phyloP scores from a whole-genome alignment of 2,888 invertebrate species.

The Eustalomyia histrio region DNA sequence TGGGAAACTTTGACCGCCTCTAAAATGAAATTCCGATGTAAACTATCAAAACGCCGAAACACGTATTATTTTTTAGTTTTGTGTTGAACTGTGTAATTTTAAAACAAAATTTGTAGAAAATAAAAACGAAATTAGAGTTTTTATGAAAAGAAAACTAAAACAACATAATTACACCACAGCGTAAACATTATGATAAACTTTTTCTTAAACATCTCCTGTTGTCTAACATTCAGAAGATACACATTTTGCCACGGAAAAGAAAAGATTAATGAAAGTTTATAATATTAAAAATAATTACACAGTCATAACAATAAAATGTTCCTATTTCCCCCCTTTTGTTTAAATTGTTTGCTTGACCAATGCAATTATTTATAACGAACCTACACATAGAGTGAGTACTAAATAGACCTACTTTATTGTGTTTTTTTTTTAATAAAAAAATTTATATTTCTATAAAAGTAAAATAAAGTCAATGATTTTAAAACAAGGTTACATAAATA shows the following conservation, averaged over 20 bases:
- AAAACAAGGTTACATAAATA: slow-evolving; percentile 66
- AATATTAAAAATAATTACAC: slow-evolving; percentile 36
- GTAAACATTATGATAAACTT: not conserved
- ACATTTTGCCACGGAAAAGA: slow-evolving; percentile 11
- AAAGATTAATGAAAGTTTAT: slow-evolving; percentile 31
- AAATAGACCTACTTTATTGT: slow-evolving; percentile 20
- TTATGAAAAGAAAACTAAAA: not conserved
- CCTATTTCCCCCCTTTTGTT: slow-evolving; percentile 18
- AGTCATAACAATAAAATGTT: slow-evolving; percentile 24
- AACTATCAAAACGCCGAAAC: too few relatives aligned
- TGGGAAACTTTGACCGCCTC: too few relatives aligned
- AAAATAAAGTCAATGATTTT: slow-evolving; percentile 47
- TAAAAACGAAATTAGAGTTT: not conserved
- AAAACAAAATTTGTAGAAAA: not conserved
- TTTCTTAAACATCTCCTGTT: not conserved
- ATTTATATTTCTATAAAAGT: slow-evolving; percentile 29
- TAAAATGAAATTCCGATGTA: too few relatives aligned
- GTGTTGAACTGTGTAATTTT: too few relatives aligned
- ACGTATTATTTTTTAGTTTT: too few relatives aligned
- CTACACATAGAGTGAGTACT: not conserved
- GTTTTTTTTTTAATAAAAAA: slow-evolving; percentile 16
- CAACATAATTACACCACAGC: not conserved
- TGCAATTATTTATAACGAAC: not conserved
- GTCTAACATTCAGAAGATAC: slow-evolving; percentile 13
- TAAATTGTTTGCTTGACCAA: slow-evolving; percentile 45